phyloP scores from a whole-genome alignment of 1,140 invertebrate genomes.

The Papilio helenus region DNA sequence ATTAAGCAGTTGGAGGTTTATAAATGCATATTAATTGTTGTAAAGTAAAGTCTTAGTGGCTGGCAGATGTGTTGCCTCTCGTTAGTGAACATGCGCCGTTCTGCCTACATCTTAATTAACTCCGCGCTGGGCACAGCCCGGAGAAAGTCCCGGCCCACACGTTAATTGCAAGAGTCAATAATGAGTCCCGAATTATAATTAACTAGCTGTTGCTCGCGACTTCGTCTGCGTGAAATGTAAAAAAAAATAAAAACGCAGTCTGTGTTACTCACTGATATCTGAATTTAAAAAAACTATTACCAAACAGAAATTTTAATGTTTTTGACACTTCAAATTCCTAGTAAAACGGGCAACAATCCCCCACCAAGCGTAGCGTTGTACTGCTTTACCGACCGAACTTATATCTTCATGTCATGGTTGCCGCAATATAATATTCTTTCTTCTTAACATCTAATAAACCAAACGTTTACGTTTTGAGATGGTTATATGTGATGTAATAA shows the following conservation, averaged over 20 bases:
- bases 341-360: constrained; percentile 9
- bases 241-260: too few relatives aligned
- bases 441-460: background rate
- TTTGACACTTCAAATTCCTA: constrained; percentile 3
- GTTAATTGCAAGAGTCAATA: constrained; percentile 35
- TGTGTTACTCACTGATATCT: too few relatives aligned
- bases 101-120: constrained; percentile 79
- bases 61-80: constrained; percentile 68
- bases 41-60: constrained; percentile 42
- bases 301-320: constrained; percentile 14
- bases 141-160: constrained; percentile 45
- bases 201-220: too few relatives aligned
- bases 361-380: constrained; percentile 12
- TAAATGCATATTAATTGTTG: constrained; percentile 16
- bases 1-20: background rate
- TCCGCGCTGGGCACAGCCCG: constrained; percentile 37
- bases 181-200: background rate
- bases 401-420: constrained; percentile 1
- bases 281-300: background rate
- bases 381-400: constrained; percentile 23
- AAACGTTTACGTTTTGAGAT: background rate
- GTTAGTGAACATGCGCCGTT: constrained; percentile 75
- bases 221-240: too few relatives aligned
- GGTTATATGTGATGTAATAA: background rate
- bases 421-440: background rate